Conservation (phyloP, 2,888 invertebrate genomes). For the Halictus ligatus region DNA sequence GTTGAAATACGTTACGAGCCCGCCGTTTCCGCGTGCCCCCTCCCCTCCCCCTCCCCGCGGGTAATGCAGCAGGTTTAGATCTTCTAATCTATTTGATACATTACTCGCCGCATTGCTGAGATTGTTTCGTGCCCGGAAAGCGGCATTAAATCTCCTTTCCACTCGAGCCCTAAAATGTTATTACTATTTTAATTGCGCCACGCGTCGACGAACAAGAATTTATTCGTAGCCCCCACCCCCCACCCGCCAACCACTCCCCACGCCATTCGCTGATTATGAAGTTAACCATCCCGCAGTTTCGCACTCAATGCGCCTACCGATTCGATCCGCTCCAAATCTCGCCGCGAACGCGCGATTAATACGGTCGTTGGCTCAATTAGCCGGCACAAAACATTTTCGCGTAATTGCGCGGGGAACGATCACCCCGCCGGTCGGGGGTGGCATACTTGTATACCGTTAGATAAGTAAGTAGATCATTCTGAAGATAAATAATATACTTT, state of each 20-base stretch:
- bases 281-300: not conserved
- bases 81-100: conserved; percentile 72
- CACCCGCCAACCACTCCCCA: no score
- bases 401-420: not conserved
- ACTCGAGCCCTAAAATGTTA: conserved; percentile 41
- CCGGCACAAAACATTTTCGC: not conserved
- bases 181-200: conserved; percentile 48
- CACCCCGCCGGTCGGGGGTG: not conserved
- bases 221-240: not conserved
- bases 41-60: conserved; percentile 15
- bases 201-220: conserved; percentile 11
- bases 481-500: no score
- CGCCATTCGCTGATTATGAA: not conserved
- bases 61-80: conserved; percentile 65
- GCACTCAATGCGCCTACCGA: not conserved
- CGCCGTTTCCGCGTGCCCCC: conserved; percentile 66
- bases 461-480: no score
- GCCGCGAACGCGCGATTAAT: not conserved
- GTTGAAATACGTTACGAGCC: conserved; percentile 71
- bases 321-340: conserved; percentile 1
- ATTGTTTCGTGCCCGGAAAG: conserved; percentile 56
- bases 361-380: not conserved
- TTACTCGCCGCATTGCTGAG: conserved; percentile 56
- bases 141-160: conserved; percentile 51
- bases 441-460: not conserved